Evolutionary conservation across 2,797 vertebrate species (phyloP), one percentile per base, ranked within the genome.

Genomic region (Selene dorsalis): DNA sequence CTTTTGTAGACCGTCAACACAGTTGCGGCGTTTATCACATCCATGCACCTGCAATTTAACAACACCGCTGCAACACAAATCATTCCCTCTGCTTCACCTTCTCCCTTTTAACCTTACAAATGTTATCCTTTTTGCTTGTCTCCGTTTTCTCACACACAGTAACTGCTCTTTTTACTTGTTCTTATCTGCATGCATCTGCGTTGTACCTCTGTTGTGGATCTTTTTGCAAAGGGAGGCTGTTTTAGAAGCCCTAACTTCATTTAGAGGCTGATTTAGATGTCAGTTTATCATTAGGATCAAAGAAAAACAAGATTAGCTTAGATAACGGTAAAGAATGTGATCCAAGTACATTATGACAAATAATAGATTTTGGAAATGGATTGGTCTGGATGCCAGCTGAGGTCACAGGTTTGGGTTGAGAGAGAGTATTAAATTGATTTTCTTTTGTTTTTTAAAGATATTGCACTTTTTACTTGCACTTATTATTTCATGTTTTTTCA

Each of bases 1-100:
- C n/a, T 62, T 76, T 52, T 69, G 30, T 38, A 48, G 57, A 7
- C 45, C 10, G 61, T 56, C 13, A 41, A 65, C 12, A 35, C 39
- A 47, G 50, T 2, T 35, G 47, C 71, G 11, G 58, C 17, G 47
- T 77, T 76, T 68, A 68, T 80, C 43, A 30, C 22, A 47, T 26
- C 18, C 13, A 59, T 22, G 7, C 6, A 72, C 70, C 24, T 0
- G 3, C 32, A 22, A 35, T 45, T 66, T 50, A 35, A 30, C 30
- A 45, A 68, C 30, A 38, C 20, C 35, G 39, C 59, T 50, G 10
- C 7, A 50, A 20, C 16, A 38, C 22, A 77, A 66, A 60, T 53
- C 0, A 20, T 14, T 53, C 0, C 0, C 30, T 69, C 22, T 59
- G 12, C 30, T 57, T 69, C 18, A 12, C 5, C 22, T 22, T 30